Evolutionary conservation across 2,888 invertebrate species (phyloP), one percentile per base, ranked within the genome.

Genomic region (Fissipunctia ypsillon): DNA sequence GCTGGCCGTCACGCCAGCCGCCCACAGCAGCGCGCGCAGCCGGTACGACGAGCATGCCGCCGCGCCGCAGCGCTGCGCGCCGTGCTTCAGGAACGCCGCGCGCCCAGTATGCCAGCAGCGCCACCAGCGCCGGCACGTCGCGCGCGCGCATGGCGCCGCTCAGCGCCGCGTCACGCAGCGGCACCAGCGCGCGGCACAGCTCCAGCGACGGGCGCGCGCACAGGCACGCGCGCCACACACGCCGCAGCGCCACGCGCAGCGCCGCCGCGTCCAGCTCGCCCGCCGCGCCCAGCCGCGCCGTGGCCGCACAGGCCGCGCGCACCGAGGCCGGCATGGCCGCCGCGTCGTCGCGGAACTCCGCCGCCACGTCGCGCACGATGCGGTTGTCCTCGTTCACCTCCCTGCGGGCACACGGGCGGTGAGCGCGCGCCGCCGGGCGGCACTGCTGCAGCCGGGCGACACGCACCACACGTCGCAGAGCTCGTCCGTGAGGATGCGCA

Each of bases 331-430:
- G 61, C 14, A 43, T 91, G 5, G 96, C 85, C 57, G 76, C 78
- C 82, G 73, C 86, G 82, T 82, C 78, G 50, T 73, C 84, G 31
- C 76, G 78, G 88, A 97, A 96, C 88, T 97, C 97, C 3, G 96
- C 91, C 3, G 97, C 95, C 81, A 97, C 96, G 91, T 97, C 97
- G 79, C 97, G 95, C 79, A 97, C 96, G 63, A 98, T 95, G 96
- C 97, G 96, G 91, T 98, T 98, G 91, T 98, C 98, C 89, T 98
- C 98, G 91, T 98, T 98, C 73, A 97, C 97, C 95, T 98, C 98
- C 97, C 97, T 97, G 91, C 67, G 93, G 35, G 35, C 59, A 3
- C n/a, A 25, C n/a, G 50, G n/a, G 9, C 5, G 6, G 31, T 9
- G 25, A 38, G 61, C 43, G 22, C 19, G 48, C 2, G 22, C 5